A percentile compares a stretch with the other conserved stretches of the same genome.
These are phyloP conservation scores for Sitta europaea DNA, from an alignment of 2,113 vertebrate genomes.

Conservation along the genomic window DNA sequence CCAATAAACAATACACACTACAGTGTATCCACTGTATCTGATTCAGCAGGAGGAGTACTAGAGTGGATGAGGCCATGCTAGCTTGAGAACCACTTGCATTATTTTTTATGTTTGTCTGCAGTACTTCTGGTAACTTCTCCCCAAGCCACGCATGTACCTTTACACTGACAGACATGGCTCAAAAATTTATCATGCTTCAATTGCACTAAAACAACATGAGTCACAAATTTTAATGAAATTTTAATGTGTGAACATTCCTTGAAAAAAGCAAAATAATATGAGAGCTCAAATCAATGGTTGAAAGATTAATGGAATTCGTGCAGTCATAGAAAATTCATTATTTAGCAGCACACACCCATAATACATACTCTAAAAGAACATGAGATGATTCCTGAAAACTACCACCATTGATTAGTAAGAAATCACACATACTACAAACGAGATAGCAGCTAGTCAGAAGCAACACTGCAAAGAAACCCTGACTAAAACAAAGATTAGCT, in stretches of 20 bases:
- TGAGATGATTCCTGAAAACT: neutral
- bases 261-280: neutral
- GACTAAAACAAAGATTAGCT: neutral
- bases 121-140: neutral
- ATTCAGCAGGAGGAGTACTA: neutral
- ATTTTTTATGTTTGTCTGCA: neutral
- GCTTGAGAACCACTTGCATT: neutral
- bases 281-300: neutral
- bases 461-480: neutral
- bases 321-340: neutral
- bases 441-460: neutral
- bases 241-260: neutral
- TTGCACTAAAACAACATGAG: neutral
- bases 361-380: rapidly evolving
- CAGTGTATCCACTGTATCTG: neutral
- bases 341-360: neutral
- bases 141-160: neutral
- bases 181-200: neutral
- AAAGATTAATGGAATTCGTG: neutral
- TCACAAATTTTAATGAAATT: neutral
- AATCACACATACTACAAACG: neutral
- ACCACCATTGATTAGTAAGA: neutral
- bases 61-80: neutral
- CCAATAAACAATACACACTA: neutral
- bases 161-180: neutral